phyloP scores from a whole-genome alignment of 2,888 invertebrate species.

The Agrochola lychnidis region DNA sequence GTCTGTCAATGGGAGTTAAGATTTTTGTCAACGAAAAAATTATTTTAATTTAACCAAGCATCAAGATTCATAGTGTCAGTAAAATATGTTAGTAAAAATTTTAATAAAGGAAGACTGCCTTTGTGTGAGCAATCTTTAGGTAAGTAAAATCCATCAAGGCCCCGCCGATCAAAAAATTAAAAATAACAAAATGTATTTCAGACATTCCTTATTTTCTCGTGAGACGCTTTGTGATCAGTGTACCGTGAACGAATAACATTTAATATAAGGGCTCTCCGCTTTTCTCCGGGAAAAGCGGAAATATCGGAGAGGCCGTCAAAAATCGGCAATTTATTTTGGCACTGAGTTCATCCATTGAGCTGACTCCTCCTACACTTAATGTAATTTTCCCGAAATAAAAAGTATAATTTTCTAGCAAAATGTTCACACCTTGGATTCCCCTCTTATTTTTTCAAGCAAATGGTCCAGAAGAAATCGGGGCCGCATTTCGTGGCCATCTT shows the following conservation, averaged over 20 bases:
- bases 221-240: conserved; percentile 36
- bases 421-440: conserved; percentile 62
- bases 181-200: conserved; percentile 8
- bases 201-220: conserved; percentile 24
- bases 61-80: too few species aligned
- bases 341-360: conserved; percentile 23
- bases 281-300: conserved; percentile 13
- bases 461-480: conserved; percentile 70
- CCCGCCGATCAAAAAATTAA: conserved; percentile 1
- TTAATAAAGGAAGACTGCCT: neutral
- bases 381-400: conserved; percentile 52
- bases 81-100: too few species aligned
- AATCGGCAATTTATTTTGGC: conserved; percentile 42
- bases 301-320: conserved; percentile 44
- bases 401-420: conserved; percentile 61
- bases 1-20: neutral
- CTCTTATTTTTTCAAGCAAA: conserved; percentile 65
- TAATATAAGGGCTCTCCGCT: conserved; percentile 27
- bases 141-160: neutral
- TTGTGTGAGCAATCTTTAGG: neutral
- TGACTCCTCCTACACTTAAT: conserved; percentile 34
- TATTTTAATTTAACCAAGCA: too few species aligned
- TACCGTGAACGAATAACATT: conserved; percentile 44
- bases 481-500: conserved; percentile 68
- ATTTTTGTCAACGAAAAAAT: neutral